These are phyloP conservation scores for Nesogale talazaci DNA, from an alignment of 2,113 vertebrate genomes.

Conservation along the genomic window DNA sequence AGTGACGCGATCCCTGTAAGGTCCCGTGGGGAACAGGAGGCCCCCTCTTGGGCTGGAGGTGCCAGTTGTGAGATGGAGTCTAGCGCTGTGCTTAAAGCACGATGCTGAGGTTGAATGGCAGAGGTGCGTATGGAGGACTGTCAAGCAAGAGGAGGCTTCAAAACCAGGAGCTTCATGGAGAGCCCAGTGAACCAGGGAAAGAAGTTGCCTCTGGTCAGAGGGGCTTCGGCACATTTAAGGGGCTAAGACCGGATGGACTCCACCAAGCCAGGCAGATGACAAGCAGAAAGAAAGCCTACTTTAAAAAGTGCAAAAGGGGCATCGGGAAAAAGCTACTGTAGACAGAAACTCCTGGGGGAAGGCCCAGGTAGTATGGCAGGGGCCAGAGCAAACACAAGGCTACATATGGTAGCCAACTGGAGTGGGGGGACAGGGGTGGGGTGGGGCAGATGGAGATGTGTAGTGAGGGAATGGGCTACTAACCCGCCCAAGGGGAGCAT, in stretches of 20 bases:
- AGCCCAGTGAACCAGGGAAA: neutral
- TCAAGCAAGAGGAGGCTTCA: neutral
- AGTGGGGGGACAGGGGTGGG: too few species aligned
- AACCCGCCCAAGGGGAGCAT: too few species aligned
- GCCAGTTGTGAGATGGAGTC: accelerated
- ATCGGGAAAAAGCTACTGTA: too few species aligned
- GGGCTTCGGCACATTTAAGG: accelerated
- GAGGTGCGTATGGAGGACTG: accelerated
- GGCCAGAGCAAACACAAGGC: too few species aligned
- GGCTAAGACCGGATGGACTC: neutral
- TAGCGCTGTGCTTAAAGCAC: neutral
- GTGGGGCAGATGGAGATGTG: too few species aligned
- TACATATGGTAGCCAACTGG: too few species aligned
- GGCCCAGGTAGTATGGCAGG: too few species aligned
- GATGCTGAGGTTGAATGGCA: neutral
- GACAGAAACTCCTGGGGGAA: too few species aligned
- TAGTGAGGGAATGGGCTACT: too few species aligned
- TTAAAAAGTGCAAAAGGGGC: too few species aligned
- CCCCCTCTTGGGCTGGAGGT: neutral
- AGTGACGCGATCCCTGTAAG: too few species aligned
- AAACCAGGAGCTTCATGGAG: accelerated
- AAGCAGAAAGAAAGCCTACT: constrained; percentile 40
- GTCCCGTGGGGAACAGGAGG: neutral
- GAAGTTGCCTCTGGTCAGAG: neutral
- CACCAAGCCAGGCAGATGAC: neutral